Evolutionary conservation across 2,113 vertebrate genomes (phyloP), one percentile per base, ranked within the genome.

Genomic region (Grantiella picta): DNA sequence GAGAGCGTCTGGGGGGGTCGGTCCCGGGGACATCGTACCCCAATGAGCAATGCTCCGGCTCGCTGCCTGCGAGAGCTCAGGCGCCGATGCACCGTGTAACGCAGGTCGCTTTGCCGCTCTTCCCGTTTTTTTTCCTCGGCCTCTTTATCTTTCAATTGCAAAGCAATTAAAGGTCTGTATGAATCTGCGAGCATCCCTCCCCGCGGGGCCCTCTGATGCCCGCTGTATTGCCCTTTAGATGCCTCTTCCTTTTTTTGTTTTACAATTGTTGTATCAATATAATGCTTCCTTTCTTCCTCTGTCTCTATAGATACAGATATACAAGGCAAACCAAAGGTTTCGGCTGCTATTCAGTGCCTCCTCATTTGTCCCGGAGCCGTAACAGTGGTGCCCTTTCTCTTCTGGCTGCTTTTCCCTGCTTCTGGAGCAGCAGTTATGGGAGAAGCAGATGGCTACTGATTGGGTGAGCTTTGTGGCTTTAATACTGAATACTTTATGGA

Each of bases 381-480:
- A 98, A 98, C 98, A 97, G 97, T 97, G 97, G 93, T 97, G 97
- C 96, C 96, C 98, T 98, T 98, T 98, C 98, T 98, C 97, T 97
- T 94, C 81, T 93, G 95, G 95, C 96, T 91, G 95, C 96, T 96
- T 92, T 94, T 76, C 96, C 97, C 95, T 97, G 96, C 97, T 97
- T 97, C 96, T 81, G 95, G 96, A 98, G 96, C 98, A 97, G 97
- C 97, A 97, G 98, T 98, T 98, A 98, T 86, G 95, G 97, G 95
- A 96, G 98, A 98, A 99, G 98, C 98, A 99, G 98, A 99, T 99
- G 98, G 98, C 98, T 97, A 95, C 98, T 98, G 98, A 98, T 98
- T 98, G 98, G 98, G 98, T 96, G 97, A 98, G 98, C 98, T 98
- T 98, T 98, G 98, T 98, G 97, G 97, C 96, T 98, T 97, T 98